Base-by-base conservation (phyloP, 2,888 invertebrate species). In the Idaea dimidiata region DNA sequence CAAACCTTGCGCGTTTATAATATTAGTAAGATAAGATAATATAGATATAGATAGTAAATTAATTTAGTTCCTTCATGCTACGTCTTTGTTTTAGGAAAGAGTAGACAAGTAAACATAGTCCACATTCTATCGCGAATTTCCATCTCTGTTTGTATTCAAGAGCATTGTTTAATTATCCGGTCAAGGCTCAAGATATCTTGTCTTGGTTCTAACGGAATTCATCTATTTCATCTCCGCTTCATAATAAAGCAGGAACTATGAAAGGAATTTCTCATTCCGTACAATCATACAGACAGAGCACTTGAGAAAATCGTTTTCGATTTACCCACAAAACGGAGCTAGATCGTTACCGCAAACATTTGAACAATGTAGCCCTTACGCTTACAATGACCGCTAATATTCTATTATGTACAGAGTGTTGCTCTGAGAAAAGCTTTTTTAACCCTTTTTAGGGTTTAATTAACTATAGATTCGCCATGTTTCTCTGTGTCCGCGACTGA, bases 301-400 rank as follows among this genome's bases (percentile, higher is more conserved):
- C 65, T 69, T 59, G 60, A 67, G 69, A 60, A 62, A 70, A 71
- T 71, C 65, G 66, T 64, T 70, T 71, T 66, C 69, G 65, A 68
- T 71, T 66, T 66, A 63, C 64, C 67, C 62, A 62, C 61, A 68
- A 65, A 64, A 58, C 64, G 65, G 61, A 59, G 60, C 54, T 57
- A 16, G 61, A 56, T 59, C 53, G 53, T 60, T 58, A 66, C 66
- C 65, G 58, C 69, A 66, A 68, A 62, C 66, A 64, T 72, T 66
- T 62, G 66, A 69, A 68, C 70, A 71, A 71, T 72, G 68, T 66
- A 59, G 63, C 64, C 59, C 62, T 65, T 62, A 62, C 61, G 62
- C 56, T 61, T 59, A 62, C 64, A 68, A 66, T 72, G 62, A 67
- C 64, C 63, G 54, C 62, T 62, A 65, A 62, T 62, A 64, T 58